These are phyloP conservation scores for Steatornis caripensis DNA, from an alignment of 2,113 vertebrate species.

Conservation along the genomic window DNA sequence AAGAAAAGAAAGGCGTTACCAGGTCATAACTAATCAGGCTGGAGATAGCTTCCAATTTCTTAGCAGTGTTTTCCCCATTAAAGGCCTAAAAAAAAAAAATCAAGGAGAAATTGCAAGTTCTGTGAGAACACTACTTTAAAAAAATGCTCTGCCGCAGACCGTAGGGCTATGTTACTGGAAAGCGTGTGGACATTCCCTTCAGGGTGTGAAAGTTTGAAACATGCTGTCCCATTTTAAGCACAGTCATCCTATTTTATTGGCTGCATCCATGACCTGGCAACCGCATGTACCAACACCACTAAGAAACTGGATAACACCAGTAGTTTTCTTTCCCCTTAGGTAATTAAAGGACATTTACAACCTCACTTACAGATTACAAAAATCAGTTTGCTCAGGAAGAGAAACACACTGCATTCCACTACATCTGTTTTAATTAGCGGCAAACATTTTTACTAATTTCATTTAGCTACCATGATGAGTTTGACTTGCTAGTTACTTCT, in stretches of 20 bases:
- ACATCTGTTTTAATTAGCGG: not conserved
- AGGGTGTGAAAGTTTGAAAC: not conserved
- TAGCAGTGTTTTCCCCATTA: not conserved
- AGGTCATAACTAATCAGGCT: not conserved
- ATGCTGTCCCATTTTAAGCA: not conserved
- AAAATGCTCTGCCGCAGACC: not conserved
- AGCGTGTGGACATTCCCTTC: fast-evolving
- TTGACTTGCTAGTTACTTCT: not conserved
- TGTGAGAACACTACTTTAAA: not conserved
- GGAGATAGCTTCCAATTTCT: not conserved
- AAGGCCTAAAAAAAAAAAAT: not conserved
- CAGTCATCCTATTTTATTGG: not conserved
- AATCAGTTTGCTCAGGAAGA: not conserved
- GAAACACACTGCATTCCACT: not conserved
- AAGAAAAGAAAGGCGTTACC: not conserved
- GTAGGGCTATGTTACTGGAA: not conserved
- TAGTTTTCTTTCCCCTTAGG: not conserved
- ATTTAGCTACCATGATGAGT: not conserved
- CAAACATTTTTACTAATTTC: not conserved
- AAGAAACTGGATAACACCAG: not conserved
- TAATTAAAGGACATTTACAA: not conserved
- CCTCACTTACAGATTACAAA: not conserved
- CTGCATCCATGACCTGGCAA: not conserved
- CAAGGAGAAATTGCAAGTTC: not conserved
- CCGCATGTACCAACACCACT: not conserved